Evolutionary conservation across 2,888 invertebrate genomes (phyloP), one percentile per base, ranked within the genome.

Genomic region (Tachystola acroxantha): DNA sequence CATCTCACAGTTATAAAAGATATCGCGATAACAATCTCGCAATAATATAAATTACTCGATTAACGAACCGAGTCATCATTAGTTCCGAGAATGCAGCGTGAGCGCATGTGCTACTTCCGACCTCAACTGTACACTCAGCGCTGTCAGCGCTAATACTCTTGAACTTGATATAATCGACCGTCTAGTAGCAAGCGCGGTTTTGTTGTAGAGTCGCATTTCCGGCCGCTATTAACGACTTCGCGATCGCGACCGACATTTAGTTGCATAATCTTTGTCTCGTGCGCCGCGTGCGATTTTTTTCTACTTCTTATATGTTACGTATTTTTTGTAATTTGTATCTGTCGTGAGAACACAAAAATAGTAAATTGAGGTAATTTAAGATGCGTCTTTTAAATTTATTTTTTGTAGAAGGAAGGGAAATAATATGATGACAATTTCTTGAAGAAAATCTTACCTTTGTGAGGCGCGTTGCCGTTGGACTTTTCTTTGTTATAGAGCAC

Each of bases 41-140:
- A n/a, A n/a, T n/a, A n/a, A n/a, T n/a, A n/a, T n/a, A n/a, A 3
- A n/a, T 26, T 40, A 35, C 34, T 20, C 31, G n/a, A 26, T 11
- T 40, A 24, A 32, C 42, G 42, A 29, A 37, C 16, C 35, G 36
- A 10, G 39, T 35, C 7, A 22, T 30, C 14, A 13, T n/a, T 2
- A 24, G 13, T 30, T 36, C 36, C 36, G 27, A 11, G 20, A 27
- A 32, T 37, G 35, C 37, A n/a, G 34, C 40, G 36, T 36, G 20
- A 25, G 31, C 37, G 43, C 43, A 42, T 34, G 22, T 12, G 32
- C 12, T 11, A 30, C 43, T 49, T 49, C 46, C 46, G 46, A 43
- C 33, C 39, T n/a, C 4, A 5, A 2, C 7, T 13, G 24, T 2
- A 7, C n/a, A 13, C 5, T 22, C 16, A 26, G 33, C 27, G 10